Conservation (phyloP, 2,113 vertebrate species). For the Sula dactylatra region DNA sequence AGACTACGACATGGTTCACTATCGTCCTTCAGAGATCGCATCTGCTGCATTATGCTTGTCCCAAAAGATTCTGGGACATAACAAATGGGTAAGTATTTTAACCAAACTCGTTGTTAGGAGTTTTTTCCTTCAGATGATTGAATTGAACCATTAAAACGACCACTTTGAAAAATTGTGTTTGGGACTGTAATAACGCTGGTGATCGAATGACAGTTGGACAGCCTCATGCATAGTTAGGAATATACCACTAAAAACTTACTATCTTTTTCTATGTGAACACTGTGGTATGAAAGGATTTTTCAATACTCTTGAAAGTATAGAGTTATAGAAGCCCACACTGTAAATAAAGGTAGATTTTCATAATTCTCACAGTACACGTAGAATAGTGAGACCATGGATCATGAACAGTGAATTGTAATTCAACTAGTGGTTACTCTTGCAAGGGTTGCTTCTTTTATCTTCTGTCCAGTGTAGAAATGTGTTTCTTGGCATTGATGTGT, state of each 20-base stretch:
- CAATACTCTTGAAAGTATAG: not conserved
- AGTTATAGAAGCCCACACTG: not conserved
- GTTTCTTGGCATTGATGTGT: not conserved
- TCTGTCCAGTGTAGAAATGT: not conserved
- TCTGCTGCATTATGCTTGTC: constrained; percentile 87
- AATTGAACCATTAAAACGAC: not conserved
- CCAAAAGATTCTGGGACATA: constrained; percentile 81
- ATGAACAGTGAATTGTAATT: not conserved
- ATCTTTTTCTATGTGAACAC: fast-evolving
- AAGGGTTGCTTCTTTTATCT: not conserved
- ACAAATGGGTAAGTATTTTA: constrained; percentile 82
- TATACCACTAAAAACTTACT: not conserved
- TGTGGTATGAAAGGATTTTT: not conserved
- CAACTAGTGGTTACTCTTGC: not conserved
- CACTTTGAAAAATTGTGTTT: not conserved
- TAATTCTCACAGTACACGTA: not conserved
- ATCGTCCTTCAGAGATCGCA: constrained; percentile 86
- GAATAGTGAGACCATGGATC: not conserved
- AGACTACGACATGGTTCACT: constrained; percentile 93
- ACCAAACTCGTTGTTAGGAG: fast-evolving
- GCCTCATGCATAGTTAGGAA: not conserved
- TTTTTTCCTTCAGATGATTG: not conserved
- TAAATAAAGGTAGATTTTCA: not conserved
- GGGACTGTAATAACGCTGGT: not conserved
- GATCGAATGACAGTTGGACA: not conserved